These are phyloP conservation scores for Idris sp. DNA, from an alignment of 1,140 invertebrate genomes.

Conservation along the genomic window DNA sequence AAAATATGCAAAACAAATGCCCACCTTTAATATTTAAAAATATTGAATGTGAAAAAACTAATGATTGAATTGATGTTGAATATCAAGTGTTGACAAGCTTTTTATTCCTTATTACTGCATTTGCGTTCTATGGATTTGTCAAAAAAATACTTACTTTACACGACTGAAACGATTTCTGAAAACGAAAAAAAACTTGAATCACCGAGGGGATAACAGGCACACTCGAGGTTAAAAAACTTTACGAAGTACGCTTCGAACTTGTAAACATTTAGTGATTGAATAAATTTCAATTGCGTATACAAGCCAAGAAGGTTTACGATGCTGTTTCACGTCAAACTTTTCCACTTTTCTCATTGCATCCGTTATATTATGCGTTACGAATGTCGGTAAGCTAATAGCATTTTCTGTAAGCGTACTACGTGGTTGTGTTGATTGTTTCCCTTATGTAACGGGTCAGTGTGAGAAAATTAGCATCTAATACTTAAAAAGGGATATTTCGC, in stretches of 20 bases:
- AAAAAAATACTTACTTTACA: slow-evolving; percentile 56
- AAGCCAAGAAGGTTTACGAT: slow-evolving; percentile 57
- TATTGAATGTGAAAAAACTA: too few species aligned
- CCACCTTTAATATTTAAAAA: too few species aligned
- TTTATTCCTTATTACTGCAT: slow-evolving; percentile 27
- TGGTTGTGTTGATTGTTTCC: slow-evolving; percentile 45
- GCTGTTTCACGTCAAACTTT: slow-evolving; percentile 63
- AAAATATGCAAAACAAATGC: too few species aligned
- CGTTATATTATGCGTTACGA: slow-evolving; percentile 62
- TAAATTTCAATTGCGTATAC: slow-evolving; percentile 64
- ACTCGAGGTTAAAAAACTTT: slow-evolving; percentile 61
- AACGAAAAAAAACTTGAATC: slow-evolving; percentile 56
- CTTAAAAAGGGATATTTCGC: too few species aligned
- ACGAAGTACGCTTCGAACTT: slow-evolving; percentile 60
- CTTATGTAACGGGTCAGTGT: slow-evolving; percentile 37
- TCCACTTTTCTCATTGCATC: slow-evolving; percentile 61
- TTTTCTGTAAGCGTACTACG: slow-evolving; percentile 52
- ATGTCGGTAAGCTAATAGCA: slow-evolving; percentile 40
- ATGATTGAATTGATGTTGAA: too few species aligned
- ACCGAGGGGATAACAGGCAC: slow-evolving; percentile 31
- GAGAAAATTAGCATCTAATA: slow-evolving; percentile 22
- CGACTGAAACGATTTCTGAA: slow-evolving; percentile 54
- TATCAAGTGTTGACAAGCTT: slow-evolving; percentile 36
- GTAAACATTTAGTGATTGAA: slow-evolving; percentile 65
- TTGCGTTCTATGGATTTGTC: slow-evolving; percentile 32